Percentiles rank a stretch among this genome's conserved stretches.
Evolutionary conservation across 2,888 invertebrate genomes (phyloP).

Genomic region (Mesopsocus fuscifrons): DNA sequence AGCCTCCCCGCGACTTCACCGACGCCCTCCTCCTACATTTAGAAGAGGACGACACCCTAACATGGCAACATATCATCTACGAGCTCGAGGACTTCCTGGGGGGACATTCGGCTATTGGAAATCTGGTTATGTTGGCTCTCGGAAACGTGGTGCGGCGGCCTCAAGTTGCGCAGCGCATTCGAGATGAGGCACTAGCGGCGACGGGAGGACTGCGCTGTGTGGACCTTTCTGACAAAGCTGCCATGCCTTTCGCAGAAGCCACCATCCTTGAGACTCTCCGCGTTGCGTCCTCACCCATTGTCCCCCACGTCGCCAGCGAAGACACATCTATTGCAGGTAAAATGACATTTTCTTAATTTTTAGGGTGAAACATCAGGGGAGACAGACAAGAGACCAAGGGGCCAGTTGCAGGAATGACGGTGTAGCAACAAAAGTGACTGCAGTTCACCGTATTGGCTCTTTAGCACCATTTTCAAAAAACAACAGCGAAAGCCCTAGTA

Average conservation of each 20-base stretch:
- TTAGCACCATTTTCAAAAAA: too few relatives aligned
- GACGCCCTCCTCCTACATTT: conserved; percentile 57
- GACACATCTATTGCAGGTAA: conserved; percentile 44
- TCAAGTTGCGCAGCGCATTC: conserved; percentile 41
- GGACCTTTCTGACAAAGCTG: conserved; percentile 41
- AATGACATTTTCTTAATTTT: too few relatives aligned
- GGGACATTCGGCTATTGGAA: conserved; percentile 74
- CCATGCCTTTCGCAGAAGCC: conserved; percentile 63
- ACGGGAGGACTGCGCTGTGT: conserved; percentile 36
- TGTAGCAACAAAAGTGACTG: too few relatives aligned
- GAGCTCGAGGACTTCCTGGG: conserved; percentile 76
- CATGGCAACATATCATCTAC: conserved; percentile 58
- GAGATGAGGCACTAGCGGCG: conserved; percentile 43
- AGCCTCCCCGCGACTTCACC: conserved; percentile 50
- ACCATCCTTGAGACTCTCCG: conserved; percentile 62
- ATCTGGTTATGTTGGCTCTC: conserved; percentile 57
- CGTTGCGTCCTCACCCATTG: conserved; percentile 69
- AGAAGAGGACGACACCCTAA: conserved; percentile 42
- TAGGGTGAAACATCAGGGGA: too few relatives aligned
- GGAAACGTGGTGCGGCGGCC: conserved; percentile 44
- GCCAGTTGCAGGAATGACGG: too few relatives aligned
- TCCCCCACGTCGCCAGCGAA: conserved; percentile 71
- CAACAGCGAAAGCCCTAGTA: too few relatives aligned
- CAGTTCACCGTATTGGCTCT: too few relatives aligned
- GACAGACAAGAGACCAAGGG: too few relatives aligned